These are phyloP conservation scores for fruit fly (Drosophila melanogaster) DNA, from an alignment of 1,140 invertebrate species.

Conservation along the genomic window Release_6_plus_ISO1_MT NT_033777.3:14920501-14921000, in stretches of 20 bases:
- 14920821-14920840: constrained; percentile 92
- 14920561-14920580: constrained; percentile 85
- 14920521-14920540: constrained; percentile 85
- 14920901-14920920: constrained; percentile 92
- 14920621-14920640: constrained; percentile 91
- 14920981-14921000: constrained; percentile 54
- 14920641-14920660: constrained; percentile 89
- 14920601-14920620: constrained; percentile 87
- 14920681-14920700: constrained; percentile 92
- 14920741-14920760: background rate
- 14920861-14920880: constrained; percentile 90
- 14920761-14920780: constrained; percentile 83
- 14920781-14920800: constrained; percentile 49
- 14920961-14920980: constrained; percentile 40
- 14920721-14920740: background rate
- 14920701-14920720: constrained; percentile 85
- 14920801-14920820: constrained; percentile 86
- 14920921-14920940: constrained; percentile 85
- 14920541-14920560: constrained; percentile 49
- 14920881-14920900: constrained; percentile 89
- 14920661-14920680: constrained; percentile 90
- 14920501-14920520: constrained; percentile 96
- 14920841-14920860: constrained; percentile 96
- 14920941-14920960: constrained; percentile 59
- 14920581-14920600: constrained; percentile 88